Evolutionary conservation across 2,113 vertebrate genomes (phyloP), one percentile per base, ranked within the genome.

Genomic region (Andinoacara biseriatus): DNA sequence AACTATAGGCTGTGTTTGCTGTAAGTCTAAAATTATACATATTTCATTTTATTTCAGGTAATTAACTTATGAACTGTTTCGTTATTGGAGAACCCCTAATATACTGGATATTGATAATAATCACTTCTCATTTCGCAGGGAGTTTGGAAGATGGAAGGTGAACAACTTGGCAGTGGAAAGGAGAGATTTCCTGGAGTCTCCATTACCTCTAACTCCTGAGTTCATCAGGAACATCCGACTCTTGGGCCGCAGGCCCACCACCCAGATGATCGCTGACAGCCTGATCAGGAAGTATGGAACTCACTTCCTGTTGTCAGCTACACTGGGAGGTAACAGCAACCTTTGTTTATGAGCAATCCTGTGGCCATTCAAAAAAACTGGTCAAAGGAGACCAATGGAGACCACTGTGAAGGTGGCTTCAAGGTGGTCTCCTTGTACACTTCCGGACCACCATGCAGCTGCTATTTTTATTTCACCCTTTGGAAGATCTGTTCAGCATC

Each of bases 281-380:
- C 96, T 99, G 74, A 99, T 99, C 95, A 97, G 97, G 95, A 99
- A 99, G 95, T 99, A 99, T 96, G 98, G 98, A 78, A 99, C 98
- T 7, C 98, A 99, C 92, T 99, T 99, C 93, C 95, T 99, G 82
- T 90, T 99, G 31, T 98, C 98, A 81, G 98, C 97, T 77, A 99
- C 98, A 35, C 92, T 99, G 93, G 98, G 98, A 99, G 98, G 98
- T 99, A 97, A 86, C 49, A 5, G 18, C 15, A 38, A 54, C 10
- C 1, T 38, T 3, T 7, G 5, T 15, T 61, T 49, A 52, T 69
- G 20, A 20, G 49, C 24, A 24, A 52, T 7, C 15, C 43, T 52
- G 1, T 0, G 7, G 0, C 0, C 5, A 52, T 69, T 52, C 2
- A 52, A 20, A 52, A 17, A 52, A 52, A 17, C 15, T 49, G 22